phyloP scores from a whole-genome alignment of 2,888 invertebrate species.

The Troglohyphantes excavatus region DNA sequence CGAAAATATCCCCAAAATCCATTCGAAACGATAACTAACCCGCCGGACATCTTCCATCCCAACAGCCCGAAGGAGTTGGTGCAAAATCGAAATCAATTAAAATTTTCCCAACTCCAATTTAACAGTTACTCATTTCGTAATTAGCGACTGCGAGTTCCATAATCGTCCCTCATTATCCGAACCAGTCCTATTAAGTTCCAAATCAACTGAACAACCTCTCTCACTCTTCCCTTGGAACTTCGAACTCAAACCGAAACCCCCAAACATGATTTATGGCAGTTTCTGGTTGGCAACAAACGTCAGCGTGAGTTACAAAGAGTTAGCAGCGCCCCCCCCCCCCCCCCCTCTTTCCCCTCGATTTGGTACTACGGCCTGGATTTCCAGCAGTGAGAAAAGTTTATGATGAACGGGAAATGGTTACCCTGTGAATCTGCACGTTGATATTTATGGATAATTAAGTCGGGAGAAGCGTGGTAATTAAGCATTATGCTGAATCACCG shows the following conservation, averaged over 20 bases:
- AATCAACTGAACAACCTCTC: neutral
- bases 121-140: neutral
- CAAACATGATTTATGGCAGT: constrained; percentile 28
- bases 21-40: no score
- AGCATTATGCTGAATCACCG: constrained; percentile 59
- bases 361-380: no score
- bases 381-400: constrained; percentile 5
- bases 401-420: constrained; percentile 53
- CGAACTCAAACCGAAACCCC: neutral
- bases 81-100: neutral
- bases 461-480: constrained; percentile 54
- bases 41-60: no score
- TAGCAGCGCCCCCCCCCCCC: neutral
- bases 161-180: constrained; percentile 4
- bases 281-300: neutral
- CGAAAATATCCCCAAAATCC: no score
- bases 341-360: no score
- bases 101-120: neutral
- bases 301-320: neutral
- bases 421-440: constrained; percentile 30
- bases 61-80: no score
- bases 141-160: neutral
- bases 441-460: constrained; percentile 71
- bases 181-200: constrained; percentile 21
- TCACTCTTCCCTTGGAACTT: no score